Percentiles rank a stretch among this genome's conserved stretches.
These are phyloP conservation scores for Hirtodrosophila trivittata DNA, from an alignment of 2,888 invertebrate genomes.

Conservation along the genomic window DNA sequence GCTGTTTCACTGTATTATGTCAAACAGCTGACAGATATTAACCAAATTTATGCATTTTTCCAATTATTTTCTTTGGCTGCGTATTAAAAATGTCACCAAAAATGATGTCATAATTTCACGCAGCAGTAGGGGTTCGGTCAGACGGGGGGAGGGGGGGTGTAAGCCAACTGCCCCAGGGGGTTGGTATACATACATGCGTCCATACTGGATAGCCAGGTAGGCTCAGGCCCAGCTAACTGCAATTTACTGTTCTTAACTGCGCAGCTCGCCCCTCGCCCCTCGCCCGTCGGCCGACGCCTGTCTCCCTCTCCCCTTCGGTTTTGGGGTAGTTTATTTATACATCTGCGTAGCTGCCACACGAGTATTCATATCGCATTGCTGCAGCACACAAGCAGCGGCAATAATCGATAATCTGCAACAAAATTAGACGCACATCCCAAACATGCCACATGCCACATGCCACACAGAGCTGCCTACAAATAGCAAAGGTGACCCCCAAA, in stretches of 20 bases:
- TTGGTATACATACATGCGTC: slow-evolving; percentile 2
- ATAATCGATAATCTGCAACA: slow-evolving; percentile 53
- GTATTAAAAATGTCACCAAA: slow-evolving; percentile 40
- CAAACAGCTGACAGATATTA: neutral
- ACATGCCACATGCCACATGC: slow-evolving; percentile 4
- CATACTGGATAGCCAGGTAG: slow-evolving; percentile 42
- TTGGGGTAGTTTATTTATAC: slow-evolving; percentile 43
- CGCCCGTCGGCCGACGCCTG: neutral
- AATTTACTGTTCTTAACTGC: slow-evolving; percentile 37
- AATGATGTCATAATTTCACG: slow-evolving; percentile 63
- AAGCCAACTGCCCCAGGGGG: neutral
- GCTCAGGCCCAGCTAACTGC: slow-evolving; percentile 29
- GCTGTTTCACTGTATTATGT: neutral
- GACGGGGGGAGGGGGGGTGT: slow-evolving; percentile 1
- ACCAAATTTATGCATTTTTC: slow-evolving; percentile 19
- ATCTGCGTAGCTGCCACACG: slow-evolving; percentile 35
- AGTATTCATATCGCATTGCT: slow-evolving; percentile 52
- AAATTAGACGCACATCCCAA: slow-evolving; percentile 14
- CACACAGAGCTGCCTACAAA: slow-evolving; percentile 28
- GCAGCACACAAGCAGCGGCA: slow-evolving; percentile 18
- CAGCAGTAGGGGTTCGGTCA: slow-evolving; percentile 5
- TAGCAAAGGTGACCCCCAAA: slow-evolving; percentile 72
- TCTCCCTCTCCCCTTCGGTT: neutral
- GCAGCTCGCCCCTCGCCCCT: slow-evolving; percentile 29
- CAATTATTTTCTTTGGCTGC: slow-evolving; percentile 2